These are phyloP conservation scores for Lophotriccus pileatus DNA, from an alignment of 2,797 vertebrate species.

Conservation along the genomic window DNA sequence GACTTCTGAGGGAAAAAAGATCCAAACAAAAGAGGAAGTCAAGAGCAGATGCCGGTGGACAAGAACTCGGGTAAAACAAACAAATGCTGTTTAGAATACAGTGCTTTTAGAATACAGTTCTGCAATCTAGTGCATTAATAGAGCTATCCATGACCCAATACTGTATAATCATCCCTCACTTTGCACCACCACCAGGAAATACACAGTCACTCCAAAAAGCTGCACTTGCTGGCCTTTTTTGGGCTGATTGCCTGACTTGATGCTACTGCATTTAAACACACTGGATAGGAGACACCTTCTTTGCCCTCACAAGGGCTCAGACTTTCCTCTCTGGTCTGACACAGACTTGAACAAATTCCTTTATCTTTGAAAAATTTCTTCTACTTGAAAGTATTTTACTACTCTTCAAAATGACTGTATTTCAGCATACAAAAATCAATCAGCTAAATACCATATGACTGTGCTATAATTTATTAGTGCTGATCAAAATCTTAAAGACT, in stretches of 20 bases:
- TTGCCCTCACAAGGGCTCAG: neutral
- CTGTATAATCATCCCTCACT: neutral
- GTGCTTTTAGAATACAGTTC: neutral
- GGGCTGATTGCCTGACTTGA: neutral
- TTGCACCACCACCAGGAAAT: neutral
- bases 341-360: neutral
- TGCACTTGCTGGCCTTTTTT: accelerated
- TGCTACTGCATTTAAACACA: neutral
- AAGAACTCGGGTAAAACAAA: neutral
- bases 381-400: constrained; percentile 8
- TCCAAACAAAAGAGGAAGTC: neutral
- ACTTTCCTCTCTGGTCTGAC: neutral
- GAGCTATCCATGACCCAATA: neutral
- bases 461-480: constrained; percentile 53
- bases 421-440: constrained; percentile 59
- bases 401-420: constrained; percentile 22
- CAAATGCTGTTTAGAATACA: neutral
- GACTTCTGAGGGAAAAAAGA: neutral
- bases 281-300: neutral
- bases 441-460: constrained; percentile 45
- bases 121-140: neutral
- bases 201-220: neutral
- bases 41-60: neutral
- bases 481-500: constrained; percentile 65
- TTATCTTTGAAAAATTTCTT: constrained; percentile 6